Conservation (phyloP, 2,888 invertebrate species). For the Drosophila greeni region DNA sequence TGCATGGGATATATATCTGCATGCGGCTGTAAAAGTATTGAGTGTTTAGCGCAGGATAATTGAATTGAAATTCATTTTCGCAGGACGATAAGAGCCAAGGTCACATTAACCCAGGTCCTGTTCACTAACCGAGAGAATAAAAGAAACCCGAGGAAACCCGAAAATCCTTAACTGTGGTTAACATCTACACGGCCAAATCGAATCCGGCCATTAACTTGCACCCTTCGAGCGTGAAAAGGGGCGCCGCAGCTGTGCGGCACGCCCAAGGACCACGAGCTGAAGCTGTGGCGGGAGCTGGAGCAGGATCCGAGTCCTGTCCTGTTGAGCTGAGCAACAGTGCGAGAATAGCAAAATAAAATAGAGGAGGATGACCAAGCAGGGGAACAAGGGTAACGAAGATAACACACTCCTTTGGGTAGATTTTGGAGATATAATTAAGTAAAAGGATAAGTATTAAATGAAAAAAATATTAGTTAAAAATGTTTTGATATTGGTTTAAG, state of each 20-base stretch:
- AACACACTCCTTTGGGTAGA: neutral
- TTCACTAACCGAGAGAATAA: neutral
- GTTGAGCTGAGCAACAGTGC: constrained; percentile 40
- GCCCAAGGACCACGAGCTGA: constrained; percentile 27
- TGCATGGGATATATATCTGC: constrained; percentile 6
- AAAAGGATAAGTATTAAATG: neutral
- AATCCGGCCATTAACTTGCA: constrained; percentile 65
- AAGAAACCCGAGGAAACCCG: constrained; percentile 41
- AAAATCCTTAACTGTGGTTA: constrained; percentile 67
- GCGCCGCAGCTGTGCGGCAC: constrained; percentile 35
- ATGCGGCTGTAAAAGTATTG: neutral
- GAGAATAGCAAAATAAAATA: constrained; percentile 34
- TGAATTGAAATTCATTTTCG: constrained; percentile 26
- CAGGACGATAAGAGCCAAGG: constrained; percentile 20
- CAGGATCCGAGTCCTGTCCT: constrained; percentile 25
- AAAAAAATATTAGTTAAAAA: too few relatives aligned
- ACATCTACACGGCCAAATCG: constrained; percentile 61
- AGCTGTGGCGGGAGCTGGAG: constrained; percentile 7
- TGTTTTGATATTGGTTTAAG: neutral
- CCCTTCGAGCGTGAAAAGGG: constrained; percentile 67
- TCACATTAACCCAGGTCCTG: constrained; percentile 32
- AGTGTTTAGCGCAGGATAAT: constrained; percentile 11
- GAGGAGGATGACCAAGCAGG: constrained; percentile 7
- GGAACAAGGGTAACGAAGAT: neutral
- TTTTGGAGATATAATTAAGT: neutral